Conservation (phyloP, 2,888 invertebrate species). For the Pterobdella sp. region DNA sequence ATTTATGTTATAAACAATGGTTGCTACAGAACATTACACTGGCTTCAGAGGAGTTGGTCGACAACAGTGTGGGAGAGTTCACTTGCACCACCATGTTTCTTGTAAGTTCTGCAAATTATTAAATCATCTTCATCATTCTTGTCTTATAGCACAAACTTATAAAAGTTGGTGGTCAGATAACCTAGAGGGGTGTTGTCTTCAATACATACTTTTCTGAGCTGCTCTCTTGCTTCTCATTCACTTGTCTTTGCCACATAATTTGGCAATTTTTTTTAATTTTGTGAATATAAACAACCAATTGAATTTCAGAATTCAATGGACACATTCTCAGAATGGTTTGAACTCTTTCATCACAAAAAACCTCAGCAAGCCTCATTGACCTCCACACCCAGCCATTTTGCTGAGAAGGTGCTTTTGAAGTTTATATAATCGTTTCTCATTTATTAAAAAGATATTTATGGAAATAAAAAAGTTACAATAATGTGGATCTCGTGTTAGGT, state of each 20-base stretch:
- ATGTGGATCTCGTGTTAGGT: background rate
- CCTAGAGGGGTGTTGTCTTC: background rate
- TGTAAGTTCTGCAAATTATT: conserved; percentile 44
- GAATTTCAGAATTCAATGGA: conserved; percentile 67
- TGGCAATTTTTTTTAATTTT: background rate
- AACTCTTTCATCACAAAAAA: conserved; percentile 69
- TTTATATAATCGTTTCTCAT: too few relatives aligned
- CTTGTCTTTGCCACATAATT: background rate
- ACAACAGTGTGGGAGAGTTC: conserved; percentile 67
- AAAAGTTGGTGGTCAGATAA: too few relatives aligned
- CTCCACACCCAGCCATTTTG: background rate
- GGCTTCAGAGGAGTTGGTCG: conserved; percentile 53
- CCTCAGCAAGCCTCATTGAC: conserved; percentile 54
- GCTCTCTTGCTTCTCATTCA: background rate
- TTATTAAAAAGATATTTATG: too few relatives aligned
- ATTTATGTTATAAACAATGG: too few relatives aligned
- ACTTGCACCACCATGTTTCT: conserved; percentile 79
- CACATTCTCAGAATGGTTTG: conserved; percentile 80
- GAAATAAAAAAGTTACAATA: background rate
- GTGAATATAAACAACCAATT: background rate
- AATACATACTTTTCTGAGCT: background rate
- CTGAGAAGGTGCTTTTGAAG: background rate
- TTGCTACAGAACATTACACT: conserved; percentile 32
- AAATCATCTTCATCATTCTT: conserved; percentile 6
- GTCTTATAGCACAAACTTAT: too few relatives aligned